phyloP scores from a whole-genome alignment of 2,113 vertebrate species.

The Gnathonemus echidnorhynchus region DNA sequence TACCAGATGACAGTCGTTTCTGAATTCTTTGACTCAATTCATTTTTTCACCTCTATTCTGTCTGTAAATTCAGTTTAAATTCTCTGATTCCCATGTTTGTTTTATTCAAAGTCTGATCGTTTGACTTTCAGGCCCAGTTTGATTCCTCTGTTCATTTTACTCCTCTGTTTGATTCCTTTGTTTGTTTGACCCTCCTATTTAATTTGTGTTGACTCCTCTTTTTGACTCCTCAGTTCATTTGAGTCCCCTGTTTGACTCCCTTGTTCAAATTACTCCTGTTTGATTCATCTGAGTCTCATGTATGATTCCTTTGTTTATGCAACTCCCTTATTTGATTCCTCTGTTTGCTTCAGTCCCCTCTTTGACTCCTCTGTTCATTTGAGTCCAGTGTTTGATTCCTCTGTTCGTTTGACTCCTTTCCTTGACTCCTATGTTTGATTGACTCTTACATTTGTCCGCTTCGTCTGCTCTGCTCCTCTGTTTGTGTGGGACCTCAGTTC shows the following conservation, averaged over 20 bases:
- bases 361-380: background rate
- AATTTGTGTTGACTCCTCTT: background rate
- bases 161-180: background rate
- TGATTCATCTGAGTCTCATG: background rate
- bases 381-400: background rate
- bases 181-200: background rate
- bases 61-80: background rate
- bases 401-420: background rate
- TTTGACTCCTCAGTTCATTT: background rate
- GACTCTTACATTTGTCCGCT: background rate
- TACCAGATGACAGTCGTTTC: slow-evolving; percentile 39
- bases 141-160: background rate
- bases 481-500: slow-evolving; percentile 21
- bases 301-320: background rate
- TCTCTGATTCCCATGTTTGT: background rate
- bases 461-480: background rate
- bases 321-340: background rate
- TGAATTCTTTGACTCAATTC: background rate
- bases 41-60: background rate
- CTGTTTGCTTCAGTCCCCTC: background rate
- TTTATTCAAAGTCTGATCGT: background rate
- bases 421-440: background rate
- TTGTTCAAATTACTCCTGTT: background rate
- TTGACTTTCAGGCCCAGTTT: background rate
- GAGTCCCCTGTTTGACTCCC: background rate